Evolutionary conservation across 2,113 vertebrate genomes (phyloP).

Genomic region (Lynx canadensis): DNA sequence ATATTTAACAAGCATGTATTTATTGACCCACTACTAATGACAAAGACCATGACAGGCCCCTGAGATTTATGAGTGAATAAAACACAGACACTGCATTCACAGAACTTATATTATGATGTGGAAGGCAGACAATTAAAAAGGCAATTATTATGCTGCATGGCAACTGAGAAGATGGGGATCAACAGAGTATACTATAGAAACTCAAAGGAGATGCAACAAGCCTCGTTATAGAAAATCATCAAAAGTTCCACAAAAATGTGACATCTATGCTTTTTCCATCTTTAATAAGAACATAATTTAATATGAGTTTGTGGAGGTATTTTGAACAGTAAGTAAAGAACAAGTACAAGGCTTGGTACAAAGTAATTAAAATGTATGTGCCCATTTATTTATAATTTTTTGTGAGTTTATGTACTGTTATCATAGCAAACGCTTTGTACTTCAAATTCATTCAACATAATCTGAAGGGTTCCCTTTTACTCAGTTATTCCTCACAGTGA

Average conservation of each 20-base stretch:
- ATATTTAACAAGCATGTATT: neutral
- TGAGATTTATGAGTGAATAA: neutral
- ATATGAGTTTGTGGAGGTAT: neutral
- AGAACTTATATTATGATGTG: neutral
- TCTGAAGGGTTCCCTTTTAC: neutral
- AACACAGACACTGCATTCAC: neutral
- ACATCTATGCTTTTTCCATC: neutral
- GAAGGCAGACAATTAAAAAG: neutral
- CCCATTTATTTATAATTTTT: neutral
- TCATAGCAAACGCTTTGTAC: neutral
- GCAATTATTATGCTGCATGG: neutral
- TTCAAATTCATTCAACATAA: neutral
- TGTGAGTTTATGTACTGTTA: neutral
- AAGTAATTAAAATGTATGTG: neutral
- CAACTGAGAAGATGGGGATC: neutral
- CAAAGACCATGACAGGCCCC: neutral
- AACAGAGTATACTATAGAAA: neutral
- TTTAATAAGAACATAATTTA: neutral
- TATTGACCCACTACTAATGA: neutral
- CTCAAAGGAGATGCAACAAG: neutral
- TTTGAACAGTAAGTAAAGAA: neutral
- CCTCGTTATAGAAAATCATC: neutral
- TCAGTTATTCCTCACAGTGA: conserved; percentile 6
- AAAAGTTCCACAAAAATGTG: neutral
- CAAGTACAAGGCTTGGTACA: neutral